Evolutionary conservation across 2,113 vertebrate genomes (phyloP), one percentile per base, ranked within the genome.

Genomic region (Mormoops blainvillei): DNA sequence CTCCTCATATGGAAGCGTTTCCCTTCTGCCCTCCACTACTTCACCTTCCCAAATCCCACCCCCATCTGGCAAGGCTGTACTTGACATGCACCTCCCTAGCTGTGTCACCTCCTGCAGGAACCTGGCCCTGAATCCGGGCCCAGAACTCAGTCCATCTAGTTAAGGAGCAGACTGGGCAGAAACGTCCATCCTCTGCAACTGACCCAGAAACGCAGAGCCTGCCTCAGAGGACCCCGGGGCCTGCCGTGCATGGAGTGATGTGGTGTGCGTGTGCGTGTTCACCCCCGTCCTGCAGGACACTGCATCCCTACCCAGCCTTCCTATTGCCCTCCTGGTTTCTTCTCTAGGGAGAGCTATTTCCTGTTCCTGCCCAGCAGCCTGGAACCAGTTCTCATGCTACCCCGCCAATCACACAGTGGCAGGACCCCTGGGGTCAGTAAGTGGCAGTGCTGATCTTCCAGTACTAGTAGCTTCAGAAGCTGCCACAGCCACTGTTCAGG

Each of bases 251-350:
- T 20, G 7, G 63, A 78, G 33, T 4, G n/a, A 48, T 28, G 28
- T 22, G 81, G 15, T 20, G 19, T 33, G 24, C 10, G 7, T 2
- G 33, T 7, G 20, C 0, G 0, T 20, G 1, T 11, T n/a, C n/a
- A 18, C 4, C 43, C 13, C 26, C 22, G 20, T 61, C 45, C 36
- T 45, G 31, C 7, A 77, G 67, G 67, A 65, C 9, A 12, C 77
- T 26, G n/a, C 3, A 22, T 3, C 48, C 45, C 43, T 50, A 41
- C 26, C 18, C 20, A 13, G 12, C 5, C 24, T 38, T 36, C 43
- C 89, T 73, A 24, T 26, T 41, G 12, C 5, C 24, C 43, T 36
- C 43, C 89, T 73, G 31, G 31, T 41, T 31, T 48, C 18, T 36
- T 61, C 65, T 38, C 33, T 31, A 13, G 43, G 41, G 33, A 22